Evolutionary conservation across 2,113 vertebrate genomes (phyloP), one percentile per base, ranked within the genome.

Genomic region (Pseudopodoces humilis): DNA sequence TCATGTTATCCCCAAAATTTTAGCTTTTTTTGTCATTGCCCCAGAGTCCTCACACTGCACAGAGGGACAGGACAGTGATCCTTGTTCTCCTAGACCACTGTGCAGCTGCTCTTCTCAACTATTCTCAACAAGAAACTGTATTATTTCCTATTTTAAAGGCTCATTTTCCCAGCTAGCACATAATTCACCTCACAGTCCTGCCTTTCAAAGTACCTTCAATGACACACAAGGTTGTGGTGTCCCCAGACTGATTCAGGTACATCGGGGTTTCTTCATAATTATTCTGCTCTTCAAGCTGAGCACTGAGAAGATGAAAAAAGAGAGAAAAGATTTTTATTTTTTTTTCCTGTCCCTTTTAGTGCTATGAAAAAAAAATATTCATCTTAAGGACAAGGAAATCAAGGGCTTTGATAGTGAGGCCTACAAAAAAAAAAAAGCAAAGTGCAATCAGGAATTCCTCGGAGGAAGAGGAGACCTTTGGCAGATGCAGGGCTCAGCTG

Each of bases 241-340:
- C 94, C 92, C 84, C 89, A 92, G 86, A 81, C 50, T 96, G 90
- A 72, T 95, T 97, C 94, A 92, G 95, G 93, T 96, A 98, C 10
- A 15, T 94, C 4, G 83, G 58, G 10, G 83, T 94, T 88, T 97
- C 97, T 94, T 97, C 95, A 1, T 97, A 97, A 95, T 97, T 94
- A 95, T 88, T 82, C 90, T n/a, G 31, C 58, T 96, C 97, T 97
- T 97, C 97, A 86, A 82, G 83, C 49, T 84, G 97, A 86, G 90
- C 63, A 41, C 97, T 98, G 88, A 97, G 41, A 95, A 97, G 58
- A 80, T 91, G 52, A 92, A 65, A 65, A 94, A 72, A 85, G 68
- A 90, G 64, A 88, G 35, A 74, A 72, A 37, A 60, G 20, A 9
- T 37, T 37, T 60, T 33, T 56, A 83, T 82, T 58, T 53, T 63